Evolutionary conservation across 2,797 vertebrate genomes (phyloP).

Genomic region (Macropus fuliginosus): DNA sequence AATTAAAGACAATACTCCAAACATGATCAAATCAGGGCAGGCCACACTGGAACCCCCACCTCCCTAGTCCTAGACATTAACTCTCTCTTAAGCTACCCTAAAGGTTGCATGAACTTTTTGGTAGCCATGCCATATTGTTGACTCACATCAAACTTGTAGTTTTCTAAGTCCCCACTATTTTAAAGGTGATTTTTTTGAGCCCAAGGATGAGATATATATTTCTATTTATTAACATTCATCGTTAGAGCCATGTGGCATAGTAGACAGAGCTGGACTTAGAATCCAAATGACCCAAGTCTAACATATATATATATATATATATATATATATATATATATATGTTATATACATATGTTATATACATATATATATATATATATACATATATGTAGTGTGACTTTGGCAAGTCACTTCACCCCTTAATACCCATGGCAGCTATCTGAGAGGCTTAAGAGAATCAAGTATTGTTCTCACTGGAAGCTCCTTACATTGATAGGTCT

Average conservation of each 20-base stretch:
- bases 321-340: too few species aligned
- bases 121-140: background rate
- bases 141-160: background rate
- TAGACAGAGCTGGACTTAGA: background rate
- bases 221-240: background rate
- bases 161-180: background rate
- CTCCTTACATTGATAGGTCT: background rate
- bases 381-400: background rate
- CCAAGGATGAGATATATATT: background rate
- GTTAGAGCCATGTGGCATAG: background rate
- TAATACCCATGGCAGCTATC: background rate
- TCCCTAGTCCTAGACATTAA: background rate
- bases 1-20: background rate
- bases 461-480: background rate
- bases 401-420: background rate
- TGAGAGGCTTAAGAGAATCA: background rate
- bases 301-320: background rate
- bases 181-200: background rate
- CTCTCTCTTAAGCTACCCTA: background rate
- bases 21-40: background rate
- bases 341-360: too few species aligned
- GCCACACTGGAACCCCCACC: background rate
- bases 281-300: background rate
- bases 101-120: background rate
- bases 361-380: background rate